phyloP scores from a whole-genome alignment of 2,113 vertebrate species.

The Siphamia tubifer region DNA sequence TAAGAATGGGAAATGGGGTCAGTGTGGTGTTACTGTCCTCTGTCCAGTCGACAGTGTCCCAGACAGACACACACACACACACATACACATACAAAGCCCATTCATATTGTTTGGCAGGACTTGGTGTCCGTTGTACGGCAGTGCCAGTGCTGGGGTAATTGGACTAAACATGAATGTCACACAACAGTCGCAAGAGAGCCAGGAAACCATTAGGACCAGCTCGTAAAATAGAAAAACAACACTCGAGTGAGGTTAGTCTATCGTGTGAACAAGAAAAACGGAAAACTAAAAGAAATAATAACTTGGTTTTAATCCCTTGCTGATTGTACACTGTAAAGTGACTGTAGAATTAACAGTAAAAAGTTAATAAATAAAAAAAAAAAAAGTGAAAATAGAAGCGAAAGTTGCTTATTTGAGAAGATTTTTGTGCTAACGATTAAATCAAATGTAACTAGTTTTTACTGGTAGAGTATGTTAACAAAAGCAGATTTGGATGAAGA shows the following conservation, averaged over 20 bases:
- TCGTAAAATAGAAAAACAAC: background rate
- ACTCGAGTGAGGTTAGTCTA: background rate
- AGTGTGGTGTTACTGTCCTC: conserved; percentile 59
- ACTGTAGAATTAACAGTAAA: no score
- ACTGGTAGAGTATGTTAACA: no score
- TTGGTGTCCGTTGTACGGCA: conserved; percentile 46
- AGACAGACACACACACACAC: conserved; percentile 43
- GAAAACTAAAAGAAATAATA: background rate
- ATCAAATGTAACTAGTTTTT: no score
- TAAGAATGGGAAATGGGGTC: conserved; percentile 69
- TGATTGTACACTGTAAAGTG: no score
- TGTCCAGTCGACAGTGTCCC: conserved; percentile 49
- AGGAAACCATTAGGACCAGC: conserved; percentile 21
- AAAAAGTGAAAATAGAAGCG: no score
- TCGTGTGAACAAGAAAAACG: background rate
- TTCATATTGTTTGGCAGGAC: conserved; percentile 74
- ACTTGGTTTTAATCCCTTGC: conserved; percentile 3
- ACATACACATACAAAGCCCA: conserved; percentile 56
- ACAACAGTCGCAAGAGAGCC: conserved; percentile 52
- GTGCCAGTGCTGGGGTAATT: conserved; percentile 62
- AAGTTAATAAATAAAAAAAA: no score
- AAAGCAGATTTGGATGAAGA: no score
- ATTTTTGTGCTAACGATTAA: no score
- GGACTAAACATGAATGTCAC: conserved; percentile 63
- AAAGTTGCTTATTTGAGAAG: no score